Conservation (phyloP, 1,140 invertebrate species). For the Neomicropteryx cornuta region DNA sequence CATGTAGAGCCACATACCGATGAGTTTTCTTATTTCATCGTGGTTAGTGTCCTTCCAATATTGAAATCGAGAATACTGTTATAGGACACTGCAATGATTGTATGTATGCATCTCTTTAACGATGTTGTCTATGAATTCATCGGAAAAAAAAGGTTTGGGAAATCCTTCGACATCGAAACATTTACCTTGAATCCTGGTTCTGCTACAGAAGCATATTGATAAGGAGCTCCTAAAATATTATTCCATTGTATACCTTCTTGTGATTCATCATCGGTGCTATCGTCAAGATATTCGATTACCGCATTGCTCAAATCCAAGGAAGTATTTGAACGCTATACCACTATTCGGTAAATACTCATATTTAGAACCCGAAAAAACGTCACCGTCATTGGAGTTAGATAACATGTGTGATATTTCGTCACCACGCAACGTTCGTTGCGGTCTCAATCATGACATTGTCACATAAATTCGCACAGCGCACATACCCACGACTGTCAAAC, state of each 20-base stretch:
- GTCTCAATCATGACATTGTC: too few relatives aligned
- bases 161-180: not conserved
- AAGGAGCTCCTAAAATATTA: not conserved
- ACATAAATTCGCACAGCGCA: too few relatives aligned
- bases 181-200: not conserved
- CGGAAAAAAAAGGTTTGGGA: not conserved
- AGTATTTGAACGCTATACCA: not conserved
- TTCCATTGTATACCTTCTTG: not conserved
- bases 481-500: too few relatives aligned
- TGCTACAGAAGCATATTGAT: not conserved
- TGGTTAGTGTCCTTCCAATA: not conserved
- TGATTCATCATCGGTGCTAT: not conserved
- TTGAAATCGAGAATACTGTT: not conserved
- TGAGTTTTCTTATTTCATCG: not conserved
- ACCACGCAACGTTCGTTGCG: too few relatives aligned
- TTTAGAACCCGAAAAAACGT: not conserved
- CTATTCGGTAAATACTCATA: not conserved
- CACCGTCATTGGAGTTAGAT: too few relatives aligned
- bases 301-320: not conserved
- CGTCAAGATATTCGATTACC: not conserved
- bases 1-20: not conserved
- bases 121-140: not conserved
- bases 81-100: too few relatives aligned
- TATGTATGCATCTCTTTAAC: not conserved
- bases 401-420: too few relatives aligned